Percentiles rank a stretch among this genome's conserved stretches.
Evolutionary conservation across 2,113 vertebrate species (phyloP).

Genomic region (Leptobrachium leishanense): DNA sequence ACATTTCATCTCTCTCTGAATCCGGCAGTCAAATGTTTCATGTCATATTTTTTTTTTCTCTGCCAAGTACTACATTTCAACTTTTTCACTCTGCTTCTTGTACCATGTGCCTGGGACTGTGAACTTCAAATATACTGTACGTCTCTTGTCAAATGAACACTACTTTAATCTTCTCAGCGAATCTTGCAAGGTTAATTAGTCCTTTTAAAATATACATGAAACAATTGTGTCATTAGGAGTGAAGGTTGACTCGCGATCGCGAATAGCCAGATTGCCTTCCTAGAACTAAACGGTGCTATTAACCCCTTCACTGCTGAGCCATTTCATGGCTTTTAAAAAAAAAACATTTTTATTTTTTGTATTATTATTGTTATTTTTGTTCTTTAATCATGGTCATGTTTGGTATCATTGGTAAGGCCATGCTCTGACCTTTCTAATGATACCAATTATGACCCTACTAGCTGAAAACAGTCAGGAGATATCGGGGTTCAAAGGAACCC

Average conservation of each 20-base stretch:
- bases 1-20: background rate
- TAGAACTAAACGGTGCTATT: constrained; percentile 10
- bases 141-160: constrained; percentile 46
- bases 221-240: constrained; percentile 58
- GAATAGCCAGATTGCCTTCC: constrained; percentile 45
- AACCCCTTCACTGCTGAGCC: too few relatives aligned
- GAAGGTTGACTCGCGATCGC: constrained; percentile 53
- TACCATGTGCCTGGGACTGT: constrained; percentile 57
- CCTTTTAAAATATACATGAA: constrained; percentile 58
- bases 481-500: too few relatives aligned
- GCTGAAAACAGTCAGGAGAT: too few relatives aligned
- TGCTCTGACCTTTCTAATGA: too few relatives aligned
- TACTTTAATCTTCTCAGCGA: constrained; percentile 56
- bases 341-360: too few relatives aligned
- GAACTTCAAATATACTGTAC: constrained; percentile 63
- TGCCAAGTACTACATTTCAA: constrained; percentile 14
- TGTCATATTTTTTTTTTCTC: background rate
- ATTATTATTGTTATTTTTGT: too few relatives aligned
- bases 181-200: constrained; percentile 68
- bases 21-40: background rate
- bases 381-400: too few relatives aligned
- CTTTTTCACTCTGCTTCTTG: constrained; percentile 61
- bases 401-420: too few relatives aligned
- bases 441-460: too few relatives aligned
- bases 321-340: too few relatives aligned